Percentiles rank a stretch among this genome's conserved stretches.
These are phyloP conservation scores for Pachyuromys duprasi DNA, from an alignment of 2,797 vertebrate genomes.

Conservation along the genomic window DNA sequence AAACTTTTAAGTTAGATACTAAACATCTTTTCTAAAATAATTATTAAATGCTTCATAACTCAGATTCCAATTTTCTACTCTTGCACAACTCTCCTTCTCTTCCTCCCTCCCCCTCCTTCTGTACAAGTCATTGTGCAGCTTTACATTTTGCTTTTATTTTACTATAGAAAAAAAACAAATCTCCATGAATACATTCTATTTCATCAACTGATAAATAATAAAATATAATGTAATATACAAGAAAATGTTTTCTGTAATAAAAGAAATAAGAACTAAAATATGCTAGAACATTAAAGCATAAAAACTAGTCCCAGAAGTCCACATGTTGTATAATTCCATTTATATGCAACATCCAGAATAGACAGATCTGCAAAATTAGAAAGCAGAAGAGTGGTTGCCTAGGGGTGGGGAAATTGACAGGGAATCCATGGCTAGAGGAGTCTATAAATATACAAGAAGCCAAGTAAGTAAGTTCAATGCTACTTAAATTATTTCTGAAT, in stretches of 20 bases:
- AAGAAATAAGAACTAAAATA: constrained; percentile 12
- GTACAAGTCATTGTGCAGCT: neutral
- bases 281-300: neutral
- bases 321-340: neutral
- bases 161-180: neutral
- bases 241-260: constrained; percentile 27
- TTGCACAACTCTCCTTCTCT: neutral
- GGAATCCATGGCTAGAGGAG: neutral
- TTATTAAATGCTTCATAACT: neutral
- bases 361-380: neutral
- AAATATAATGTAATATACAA: neutral
- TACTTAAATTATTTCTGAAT: constrained; percentile 20
- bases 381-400: neutral
- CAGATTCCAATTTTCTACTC: constrained; percentile 15
- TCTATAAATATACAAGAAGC: neutral
- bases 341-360: neutral
- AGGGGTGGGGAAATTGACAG: neutral
- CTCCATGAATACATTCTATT: constrained; percentile 16
- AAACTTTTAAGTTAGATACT: neutral
- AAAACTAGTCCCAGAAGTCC: neutral
- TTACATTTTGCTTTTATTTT: constrained; percentile 19
- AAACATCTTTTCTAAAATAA: constrained; percentile 32
- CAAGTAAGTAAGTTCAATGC: neutral
- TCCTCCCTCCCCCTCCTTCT: neutral
- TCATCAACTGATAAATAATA: constrained; percentile 8